Base-by-base conservation (phyloP, 2,113 vertebrate species). In the Rhipidura dahli region DNA sequence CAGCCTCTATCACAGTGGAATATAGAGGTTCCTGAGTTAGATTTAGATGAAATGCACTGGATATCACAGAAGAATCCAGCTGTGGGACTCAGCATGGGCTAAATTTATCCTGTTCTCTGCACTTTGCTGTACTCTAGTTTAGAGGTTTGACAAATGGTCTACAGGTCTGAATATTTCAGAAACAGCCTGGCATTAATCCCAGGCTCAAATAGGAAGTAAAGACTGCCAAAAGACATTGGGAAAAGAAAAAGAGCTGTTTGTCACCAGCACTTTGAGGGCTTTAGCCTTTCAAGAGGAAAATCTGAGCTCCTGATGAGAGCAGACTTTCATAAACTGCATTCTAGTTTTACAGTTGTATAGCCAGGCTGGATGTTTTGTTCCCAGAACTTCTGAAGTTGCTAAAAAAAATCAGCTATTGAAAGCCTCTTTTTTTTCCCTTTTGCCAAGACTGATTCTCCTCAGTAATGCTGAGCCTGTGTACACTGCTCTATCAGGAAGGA, bases 171-270 rank as follows among this genome's bases (percentile, higher is more conserved):
- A 66, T 50, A 75, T 44, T 90, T 95, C 76, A 81, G 79, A 37
- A 95, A 93, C n/a, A 59, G 56, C 28, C 85, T 95, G 94, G 76
- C 94, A 49, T 87, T 83, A 77, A 73, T 90, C 94, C 92, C 80
- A 90, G 64, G 44, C 56, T 93, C 82, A 68, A 83, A 93, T 22
- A 81, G 71, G 83, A 92, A 96, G 42, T 35, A 59, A 50, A 61
- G 47, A 33, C 39, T 77, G 94, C 66, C 94, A 91, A 89, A 84
- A 92, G 71, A 64, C 68, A 15, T 18, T 77, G 87, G 54, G 37
- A 72, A 81, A 84, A 70, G 56, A 63, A 60, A 73, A 73, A 78
- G 51, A 53, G 11, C 50, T 93, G 45, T 53, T 87, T 94, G 64
- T 84, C 60, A 94, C 47, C 35, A 51, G 47, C 47, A 64, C 47